phyloP scores from a whole-genome alignment of 2,113 vertebrate species.

The Cyanocitta stelleri region DNA sequence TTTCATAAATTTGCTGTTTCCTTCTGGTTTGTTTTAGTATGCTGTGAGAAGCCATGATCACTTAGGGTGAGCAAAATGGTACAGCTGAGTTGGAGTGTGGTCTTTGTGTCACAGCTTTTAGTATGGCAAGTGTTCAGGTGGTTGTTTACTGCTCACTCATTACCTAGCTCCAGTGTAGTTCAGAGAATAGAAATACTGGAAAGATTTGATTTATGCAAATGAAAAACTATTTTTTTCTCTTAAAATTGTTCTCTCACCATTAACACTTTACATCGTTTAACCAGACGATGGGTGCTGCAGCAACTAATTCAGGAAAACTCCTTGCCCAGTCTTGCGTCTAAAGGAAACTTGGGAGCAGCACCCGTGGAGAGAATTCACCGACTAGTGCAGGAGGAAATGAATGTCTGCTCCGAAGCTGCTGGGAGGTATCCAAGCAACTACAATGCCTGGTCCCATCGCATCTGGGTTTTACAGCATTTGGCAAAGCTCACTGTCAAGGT shows the following conservation, averaged over 20 bases:
- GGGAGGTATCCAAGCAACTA: slow-evolving; percentile 95
- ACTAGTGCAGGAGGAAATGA: slow-evolving; percentile 87
- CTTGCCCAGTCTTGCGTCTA: slow-evolving; percentile 62
- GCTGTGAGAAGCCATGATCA: background rate
- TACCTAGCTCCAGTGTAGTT: background rate
- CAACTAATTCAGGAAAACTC: slow-evolving; percentile 80
- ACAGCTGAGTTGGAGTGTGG: background rate
- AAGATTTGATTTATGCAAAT: background rate
- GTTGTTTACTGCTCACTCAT: background rate
- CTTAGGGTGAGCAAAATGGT: background rate
- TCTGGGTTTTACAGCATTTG: slow-evolving; percentile 93
- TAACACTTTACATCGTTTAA: background rate
- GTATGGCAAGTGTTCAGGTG: background rate
- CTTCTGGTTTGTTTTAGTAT: background rate
- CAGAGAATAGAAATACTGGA: background rate
- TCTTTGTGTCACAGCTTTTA: background rate
- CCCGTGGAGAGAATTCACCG: slow-evolving; percentile 74
- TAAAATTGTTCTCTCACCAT: background rate
- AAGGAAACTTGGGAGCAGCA: slow-evolving; percentile 70
- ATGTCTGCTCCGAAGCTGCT: slow-evolving; percentile 89
- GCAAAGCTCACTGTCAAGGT: slow-evolving; percentile 89
- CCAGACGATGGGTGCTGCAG: slow-evolving; percentile 93
- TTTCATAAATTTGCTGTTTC: background rate
- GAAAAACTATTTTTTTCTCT: background rate
- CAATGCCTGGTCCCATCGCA: slow-evolving; percentile 98